These are phyloP conservation scores for Drosophila borealis DNA, from an alignment of 2,888 invertebrate species.

Conservation along the genomic window DNA sequence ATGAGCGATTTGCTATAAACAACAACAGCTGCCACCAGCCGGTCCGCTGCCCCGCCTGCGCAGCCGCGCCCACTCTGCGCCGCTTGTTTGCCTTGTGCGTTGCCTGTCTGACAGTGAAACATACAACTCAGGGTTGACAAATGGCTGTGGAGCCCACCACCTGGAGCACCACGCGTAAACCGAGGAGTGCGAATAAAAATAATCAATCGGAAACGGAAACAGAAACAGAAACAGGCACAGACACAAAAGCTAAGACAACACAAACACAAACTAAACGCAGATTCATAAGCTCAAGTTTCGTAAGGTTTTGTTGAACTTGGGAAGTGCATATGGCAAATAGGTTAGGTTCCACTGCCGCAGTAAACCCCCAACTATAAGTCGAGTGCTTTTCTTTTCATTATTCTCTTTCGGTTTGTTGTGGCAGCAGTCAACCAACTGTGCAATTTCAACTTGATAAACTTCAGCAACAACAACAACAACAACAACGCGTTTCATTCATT, in stretches of 20 bases:
- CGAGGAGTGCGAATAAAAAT: neutral
- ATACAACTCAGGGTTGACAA: slow-evolving; percentile 45
- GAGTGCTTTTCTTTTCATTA: slow-evolving; percentile 24
- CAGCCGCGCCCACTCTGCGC: neutral
- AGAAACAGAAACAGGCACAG: slow-evolving; percentile 1
- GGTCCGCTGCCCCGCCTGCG: slow-evolving; percentile 2
- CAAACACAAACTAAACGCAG: neutral
- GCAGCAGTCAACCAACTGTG: slow-evolving; percentile 70
- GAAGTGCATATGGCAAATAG: slow-evolving; percentile 11
- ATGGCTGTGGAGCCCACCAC: slow-evolving; percentile 2
- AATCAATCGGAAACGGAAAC: slow-evolving; percentile 15
- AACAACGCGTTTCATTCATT: slow-evolving; percentile 69
- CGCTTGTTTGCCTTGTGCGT: slow-evolving; percentile 51
- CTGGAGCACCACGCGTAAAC: neutral
- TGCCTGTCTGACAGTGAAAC: slow-evolving; percentile 51
- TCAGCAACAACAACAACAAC: slow-evolving; percentile 32
- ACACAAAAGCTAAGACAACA: neutral
- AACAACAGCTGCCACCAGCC: slow-evolving; percentile 55
- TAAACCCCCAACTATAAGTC: slow-evolving; percentile 16
- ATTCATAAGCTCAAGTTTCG: slow-evolving; percentile 1
- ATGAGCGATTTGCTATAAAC: slow-evolving; percentile 70
- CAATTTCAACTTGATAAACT: slow-evolving; percentile 68
- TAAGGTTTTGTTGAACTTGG: slow-evolving; percentile 16
- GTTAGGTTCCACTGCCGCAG: slow-evolving; percentile 12
- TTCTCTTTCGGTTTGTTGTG: slow-evolving; percentile 49